Percentiles rank a stretch among this genome's conserved stretches.
These are phyloP conservation scores for Rhadinocentrus ornatus DNA, from an alignment of 2,797 vertebrate genomes.

Conservation along the genomic window DNA sequence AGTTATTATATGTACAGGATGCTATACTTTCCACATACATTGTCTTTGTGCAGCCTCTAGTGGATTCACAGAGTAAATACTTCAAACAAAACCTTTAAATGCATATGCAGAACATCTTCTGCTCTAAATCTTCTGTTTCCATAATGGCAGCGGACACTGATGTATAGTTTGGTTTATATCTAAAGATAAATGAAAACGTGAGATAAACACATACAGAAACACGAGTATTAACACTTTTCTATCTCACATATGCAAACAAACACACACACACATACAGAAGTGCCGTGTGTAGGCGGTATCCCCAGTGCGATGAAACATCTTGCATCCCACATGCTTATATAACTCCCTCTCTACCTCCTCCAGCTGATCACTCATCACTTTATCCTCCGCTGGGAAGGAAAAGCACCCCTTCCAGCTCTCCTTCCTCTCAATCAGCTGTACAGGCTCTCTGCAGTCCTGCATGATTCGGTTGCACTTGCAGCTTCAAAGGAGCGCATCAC, in stretches of 20 bases:
- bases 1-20: background rate
- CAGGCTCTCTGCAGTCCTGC: conserved; percentile 47
- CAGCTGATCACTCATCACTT: conserved; percentile 78
- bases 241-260: conserved; percentile 63
- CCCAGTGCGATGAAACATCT: conserved; percentile 76
- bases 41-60: conserved; percentile 55
- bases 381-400: conserved; percentile 65
- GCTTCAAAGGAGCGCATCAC: conserved; percentile 57
- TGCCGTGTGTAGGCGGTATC: conserved; percentile 73
- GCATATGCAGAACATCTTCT: background rate
- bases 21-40: background rate
- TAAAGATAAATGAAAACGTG: background rate
- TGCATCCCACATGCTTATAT: conserved; percentile 83
- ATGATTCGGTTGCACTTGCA: conserved; percentile 49
- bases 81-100: background rate
- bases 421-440: conserved; percentile 42
- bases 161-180: conserved; percentile 4
- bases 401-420: conserved; percentile 33
- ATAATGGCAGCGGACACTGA: conserved; percentile 8
- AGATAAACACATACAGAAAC: conserved; percentile 25
- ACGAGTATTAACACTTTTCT: conserved; percentile 57
- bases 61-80: conserved; percentile 22
- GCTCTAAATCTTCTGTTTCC: background rate
- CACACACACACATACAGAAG: conserved; percentile 40
- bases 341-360: conserved; percentile 80